phyloP scores from a whole-genome alignment of 2,888 invertebrate genomes.

The Reticulitermes lucifugus region DNA sequence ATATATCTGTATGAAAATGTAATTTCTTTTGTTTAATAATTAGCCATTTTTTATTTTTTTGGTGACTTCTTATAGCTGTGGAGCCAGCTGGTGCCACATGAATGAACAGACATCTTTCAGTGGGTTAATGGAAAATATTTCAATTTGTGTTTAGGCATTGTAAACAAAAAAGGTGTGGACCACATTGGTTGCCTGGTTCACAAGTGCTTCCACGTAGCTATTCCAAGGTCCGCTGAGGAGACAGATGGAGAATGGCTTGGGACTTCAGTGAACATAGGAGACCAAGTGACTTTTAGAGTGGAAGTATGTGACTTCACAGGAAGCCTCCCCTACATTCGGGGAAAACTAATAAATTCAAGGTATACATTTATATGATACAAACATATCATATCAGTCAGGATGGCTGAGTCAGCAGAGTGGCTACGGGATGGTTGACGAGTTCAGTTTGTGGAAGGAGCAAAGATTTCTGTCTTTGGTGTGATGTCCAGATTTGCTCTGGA shows the following conservation, averaged over 20 bases:
- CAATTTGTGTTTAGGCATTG: slow-evolving; percentile 64
- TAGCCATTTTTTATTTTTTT: no score
- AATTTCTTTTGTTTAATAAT: no score
- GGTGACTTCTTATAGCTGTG: no score
- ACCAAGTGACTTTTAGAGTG: slow-evolving; percentile 72
- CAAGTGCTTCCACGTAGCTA: slow-evolving; percentile 77
- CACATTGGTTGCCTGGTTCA: slow-evolving; percentile 78
- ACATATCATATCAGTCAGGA: no score
- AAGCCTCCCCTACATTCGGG: slow-evolving; percentile 74
- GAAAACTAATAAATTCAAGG: slow-evolving; percentile 62
- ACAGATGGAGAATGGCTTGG: slow-evolving; percentile 67
- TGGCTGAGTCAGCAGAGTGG: no score
- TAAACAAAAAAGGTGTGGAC: slow-evolving; percentile 75
- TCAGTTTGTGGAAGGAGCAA: no score
- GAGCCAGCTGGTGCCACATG: no score
- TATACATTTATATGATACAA: not conserved
- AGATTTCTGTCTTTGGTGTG: no score
- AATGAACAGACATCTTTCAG: no score
- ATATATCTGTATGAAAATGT: no score
- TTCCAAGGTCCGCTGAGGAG: slow-evolving; percentile 57
- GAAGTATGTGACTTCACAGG: slow-evolving; percentile 70
- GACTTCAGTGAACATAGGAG: slow-evolving; percentile 68
- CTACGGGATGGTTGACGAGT: no score
- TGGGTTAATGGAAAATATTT: slow-evolving; percentile 1
- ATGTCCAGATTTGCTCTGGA: no score